These are phyloP conservation scores for Euspilapteryx auroguttella DNA, from an alignment of 2,888 invertebrate genomes.

Conservation along the genomic window DNA sequence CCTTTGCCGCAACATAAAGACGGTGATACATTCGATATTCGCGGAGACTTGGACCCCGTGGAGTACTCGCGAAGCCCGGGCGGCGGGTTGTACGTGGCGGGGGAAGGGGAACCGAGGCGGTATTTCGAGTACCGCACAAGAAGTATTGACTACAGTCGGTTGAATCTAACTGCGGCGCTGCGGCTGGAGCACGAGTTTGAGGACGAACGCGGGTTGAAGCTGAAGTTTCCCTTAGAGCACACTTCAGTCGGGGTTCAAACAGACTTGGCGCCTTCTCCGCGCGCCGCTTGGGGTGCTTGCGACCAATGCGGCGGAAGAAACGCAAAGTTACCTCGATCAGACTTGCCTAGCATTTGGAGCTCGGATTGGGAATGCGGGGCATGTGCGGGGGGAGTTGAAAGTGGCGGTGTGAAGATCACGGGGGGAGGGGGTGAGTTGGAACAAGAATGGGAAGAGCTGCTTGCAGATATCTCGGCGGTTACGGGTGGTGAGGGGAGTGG, in stretches of 20 bases:
- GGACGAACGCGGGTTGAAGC: slow-evolving; percentile 50
- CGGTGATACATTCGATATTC: slow-evolving; percentile 73
- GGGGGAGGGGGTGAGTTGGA: slow-evolving; percentile 15
- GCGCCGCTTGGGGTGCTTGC: slow-evolving; percentile 20
- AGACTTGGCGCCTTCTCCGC: slow-evolving; percentile 14
- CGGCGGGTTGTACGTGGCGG: slow-evolving; percentile 63
- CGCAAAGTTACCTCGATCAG: slow-evolving; percentile 40
- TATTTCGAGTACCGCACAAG: slow-evolving; percentile 54
- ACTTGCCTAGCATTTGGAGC: slow-evolving; percentile 22
- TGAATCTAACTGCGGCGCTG: slow-evolving; percentile 31
- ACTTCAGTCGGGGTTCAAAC: slow-evolving; percentile 34
- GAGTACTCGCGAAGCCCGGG: slow-evolving; percentile 68
- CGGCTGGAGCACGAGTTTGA: slow-evolving; percentile 19
- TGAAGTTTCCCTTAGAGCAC: slow-evolving; percentile 67
- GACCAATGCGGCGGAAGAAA: slow-evolving; percentile 29
- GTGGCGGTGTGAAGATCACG: slow-evolving; percentile 8
- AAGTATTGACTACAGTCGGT: slow-evolving; percentile 37
- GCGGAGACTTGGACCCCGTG: slow-evolving; percentile 63
- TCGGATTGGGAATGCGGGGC: slow-evolving; percentile 25
- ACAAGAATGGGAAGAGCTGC: slow-evolving; percentile 65
- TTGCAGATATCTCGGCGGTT: slow-evolving; percentile 61
- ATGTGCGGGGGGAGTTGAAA: slow-evolving; percentile 15
- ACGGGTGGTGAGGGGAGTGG: slow-evolving; percentile 43
- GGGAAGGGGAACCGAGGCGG: slow-evolving; percentile 42
- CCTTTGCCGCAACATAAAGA: slow-evolving; percentile 53